A percentile compares a stretch with the other conserved stretches of the same genome.
Evolutionary conservation across 2,113 vertebrate species (phyloP).

Genomic region (Anser cygnoides): DNA sequence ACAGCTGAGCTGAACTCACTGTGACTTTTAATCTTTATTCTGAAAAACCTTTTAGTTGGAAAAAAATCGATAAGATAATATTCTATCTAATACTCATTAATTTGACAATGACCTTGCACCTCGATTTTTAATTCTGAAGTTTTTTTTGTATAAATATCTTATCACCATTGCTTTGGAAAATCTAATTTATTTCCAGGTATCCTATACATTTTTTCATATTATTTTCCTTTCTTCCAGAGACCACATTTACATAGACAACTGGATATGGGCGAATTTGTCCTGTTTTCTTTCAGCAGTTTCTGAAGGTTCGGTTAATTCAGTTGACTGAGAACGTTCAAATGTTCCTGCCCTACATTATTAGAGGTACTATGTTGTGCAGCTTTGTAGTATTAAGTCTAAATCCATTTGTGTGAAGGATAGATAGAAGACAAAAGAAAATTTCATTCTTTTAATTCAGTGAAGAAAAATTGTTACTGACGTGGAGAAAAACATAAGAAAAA

Average conservation of each 20-base stretch:
- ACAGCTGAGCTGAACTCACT: not conserved
- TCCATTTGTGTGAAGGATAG: not conserved
- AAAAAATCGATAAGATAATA: not conserved
- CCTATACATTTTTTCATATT: not conserved
- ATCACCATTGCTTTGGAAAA: not conserved
- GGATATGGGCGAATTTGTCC: not conserved
- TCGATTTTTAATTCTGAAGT: not conserved
- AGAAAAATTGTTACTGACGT: constrained; percentile 22
- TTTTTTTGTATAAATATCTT: not conserved
- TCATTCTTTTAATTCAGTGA: not conserved
- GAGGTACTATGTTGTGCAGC: not conserved
- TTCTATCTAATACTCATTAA: not conserved
- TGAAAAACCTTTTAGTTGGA: not conserved
- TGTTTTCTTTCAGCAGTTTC: constrained; percentile 41
- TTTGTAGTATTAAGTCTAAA: constrained; percentile 10
- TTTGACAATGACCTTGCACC: not conserved
- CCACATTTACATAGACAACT: not conserved
- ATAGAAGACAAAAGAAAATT: not conserved
- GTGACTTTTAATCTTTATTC: not conserved
- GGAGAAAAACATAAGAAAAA: constrained; percentile 33
- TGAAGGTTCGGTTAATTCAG: constrained; percentile 26
- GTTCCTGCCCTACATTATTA: not conserved
- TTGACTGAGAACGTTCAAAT: not conserved
- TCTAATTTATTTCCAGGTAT: not conserved
- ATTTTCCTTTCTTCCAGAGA: not conserved